These are phyloP conservation scores for Drosophila prostipennis DNA, from an alignment of 2,888 invertebrate species.

Conservation along the genomic window DNA sequence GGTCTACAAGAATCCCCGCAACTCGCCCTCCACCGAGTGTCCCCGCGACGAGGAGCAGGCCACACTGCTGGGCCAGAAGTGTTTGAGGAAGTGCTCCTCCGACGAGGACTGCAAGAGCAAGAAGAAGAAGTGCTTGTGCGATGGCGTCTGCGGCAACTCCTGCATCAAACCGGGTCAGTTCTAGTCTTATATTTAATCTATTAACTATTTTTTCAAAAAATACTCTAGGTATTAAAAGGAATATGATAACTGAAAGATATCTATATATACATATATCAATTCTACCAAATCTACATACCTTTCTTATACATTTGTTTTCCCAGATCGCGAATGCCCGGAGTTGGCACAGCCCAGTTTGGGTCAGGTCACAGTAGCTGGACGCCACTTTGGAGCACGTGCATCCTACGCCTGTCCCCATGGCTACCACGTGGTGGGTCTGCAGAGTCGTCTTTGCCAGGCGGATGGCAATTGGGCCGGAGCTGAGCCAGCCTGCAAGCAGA, in stretches of 20 bases:
- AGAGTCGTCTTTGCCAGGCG: slow-evolving; percentile 94
- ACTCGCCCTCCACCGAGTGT: slow-evolving; percentile 93
- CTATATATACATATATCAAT: too few species aligned
- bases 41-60: slow-evolving; percentile 95
- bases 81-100: slow-evolving; percentile 95
- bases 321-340: slow-evolving; percentile 93
- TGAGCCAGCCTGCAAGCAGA: slow-evolving; percentile 93
- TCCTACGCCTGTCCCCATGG: slow-evolving; percentile 95
- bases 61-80: slow-evolving; percentile 92
- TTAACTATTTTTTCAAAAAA: too few species aligned
- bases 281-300: too few species aligned
- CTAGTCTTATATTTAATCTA: neutral
- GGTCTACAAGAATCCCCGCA: slow-evolving; percentile 94
- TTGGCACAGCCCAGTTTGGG: slow-evolving; percentile 91
- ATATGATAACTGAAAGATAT: too few species aligned
- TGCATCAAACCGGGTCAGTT: slow-evolving; percentile 96
- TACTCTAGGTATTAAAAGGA: too few species aligned
- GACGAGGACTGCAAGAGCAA: slow-evolving; percentile 98
- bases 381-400: slow-evolving; percentile 92
- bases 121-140: slow-evolving; percentile 98
- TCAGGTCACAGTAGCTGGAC: slow-evolving; percentile 90
- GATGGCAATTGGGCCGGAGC: slow-evolving; percentile 96
- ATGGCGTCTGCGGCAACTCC: slow-evolving; percentile 98
- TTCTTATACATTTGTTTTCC: slow-evolving; percentile 27
- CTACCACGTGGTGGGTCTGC: slow-evolving; percentile 93